phyloP scores from a whole-genome alignment of 1,140 invertebrate species.

The Trigoniulus corallinus region DNA sequence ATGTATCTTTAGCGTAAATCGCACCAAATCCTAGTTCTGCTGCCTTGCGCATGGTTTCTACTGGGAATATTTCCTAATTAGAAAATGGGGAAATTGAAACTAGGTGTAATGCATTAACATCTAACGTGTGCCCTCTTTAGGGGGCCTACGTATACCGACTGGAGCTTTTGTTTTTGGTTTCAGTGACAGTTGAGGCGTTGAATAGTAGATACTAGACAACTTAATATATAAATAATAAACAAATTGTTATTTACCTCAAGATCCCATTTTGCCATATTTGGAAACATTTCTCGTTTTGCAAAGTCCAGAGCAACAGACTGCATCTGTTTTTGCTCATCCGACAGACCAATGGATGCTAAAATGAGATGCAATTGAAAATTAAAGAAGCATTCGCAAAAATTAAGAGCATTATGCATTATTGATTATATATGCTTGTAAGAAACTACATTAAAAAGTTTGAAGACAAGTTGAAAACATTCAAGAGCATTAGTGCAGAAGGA shows the following conservation, averaged over 20 bases:
- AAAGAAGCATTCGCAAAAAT: not conserved
- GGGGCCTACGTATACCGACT: no score
- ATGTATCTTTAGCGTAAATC: slow-evolving; percentile 35
- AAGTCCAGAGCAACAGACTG: slow-evolving; percentile 37
- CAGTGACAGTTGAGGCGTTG: no score
- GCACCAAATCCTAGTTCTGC: slow-evolving; percentile 41
- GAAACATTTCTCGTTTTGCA: slow-evolving; percentile 38
- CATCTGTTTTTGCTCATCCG: slow-evolving; percentile 37
- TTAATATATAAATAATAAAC: not conserved
- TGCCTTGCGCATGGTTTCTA: slow-evolving; percentile 26
- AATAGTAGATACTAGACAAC: not conserved
- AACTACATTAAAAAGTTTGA: no score
- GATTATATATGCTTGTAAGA: no score
- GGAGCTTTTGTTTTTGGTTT: no score
- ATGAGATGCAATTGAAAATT: slow-evolving; percentile 6
- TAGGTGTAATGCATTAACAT: not conserved
- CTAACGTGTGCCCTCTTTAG: no score
- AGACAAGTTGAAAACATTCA: no score
- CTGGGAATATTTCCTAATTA: slow-evolving; percentile 25
- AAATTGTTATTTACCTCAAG: slow-evolving; percentile 26
- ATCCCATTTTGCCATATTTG: slow-evolving; percentile 44
- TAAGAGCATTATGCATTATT: no score
- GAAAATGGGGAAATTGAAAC: not conserved
- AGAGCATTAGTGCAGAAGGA: no score
- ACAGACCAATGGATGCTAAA: slow-evolving; percentile 30